Conservation (phyloP, 2,888 invertebrate species). For the Polymixis flavicincta region DNA sequence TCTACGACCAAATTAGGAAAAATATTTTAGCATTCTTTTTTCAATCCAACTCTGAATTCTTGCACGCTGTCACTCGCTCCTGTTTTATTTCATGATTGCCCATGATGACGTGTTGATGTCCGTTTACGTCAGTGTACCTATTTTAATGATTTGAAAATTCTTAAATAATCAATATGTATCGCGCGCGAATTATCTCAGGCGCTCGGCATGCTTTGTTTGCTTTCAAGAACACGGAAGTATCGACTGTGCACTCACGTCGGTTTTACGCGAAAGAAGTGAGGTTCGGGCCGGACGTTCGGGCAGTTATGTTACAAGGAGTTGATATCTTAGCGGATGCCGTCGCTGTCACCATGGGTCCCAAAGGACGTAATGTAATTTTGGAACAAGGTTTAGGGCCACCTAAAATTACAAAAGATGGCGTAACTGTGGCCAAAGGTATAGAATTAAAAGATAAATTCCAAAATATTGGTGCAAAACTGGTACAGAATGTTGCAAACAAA, state of each 20-base stretch:
- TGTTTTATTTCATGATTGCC: constrained; percentile 45
- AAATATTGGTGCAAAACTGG: constrained; percentile 99
- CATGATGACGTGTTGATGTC: neutral
- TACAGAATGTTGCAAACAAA: constrained; percentile 99
- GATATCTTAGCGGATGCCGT: constrained; percentile 99
- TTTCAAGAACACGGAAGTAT: constrained; percentile 55
- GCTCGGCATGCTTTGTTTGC: constrained; percentile 57
- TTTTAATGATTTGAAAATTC: constrained; percentile 18
- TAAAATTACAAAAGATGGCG: constrained; percentile 99
- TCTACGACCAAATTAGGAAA: neutral
- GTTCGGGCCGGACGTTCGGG: constrained; percentile 98
- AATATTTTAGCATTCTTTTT: constrained; percentile 20
- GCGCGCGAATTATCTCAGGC: constrained; percentile 36
- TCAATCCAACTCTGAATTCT: constrained; percentile 46
- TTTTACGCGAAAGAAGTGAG: constrained; percentile 97
- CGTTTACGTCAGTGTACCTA: constrained; percentile 25
- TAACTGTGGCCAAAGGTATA: constrained; percentile 99
- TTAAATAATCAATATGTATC: constrained; percentile 71
- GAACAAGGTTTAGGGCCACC: constrained; percentile 99
- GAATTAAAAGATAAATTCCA: constrained; percentile 99
- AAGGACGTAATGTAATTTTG: constrained; percentile 99
- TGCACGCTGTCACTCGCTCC: constrained; percentile 39
- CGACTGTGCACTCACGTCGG: constrained; percentile 56
- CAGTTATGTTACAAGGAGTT: constrained; percentile 99
- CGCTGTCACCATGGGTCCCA: constrained; percentile 99